Evolutionary conservation across 2,888 invertebrate genomes (phyloP).

Genomic region (Hyles lineata): DNA sequence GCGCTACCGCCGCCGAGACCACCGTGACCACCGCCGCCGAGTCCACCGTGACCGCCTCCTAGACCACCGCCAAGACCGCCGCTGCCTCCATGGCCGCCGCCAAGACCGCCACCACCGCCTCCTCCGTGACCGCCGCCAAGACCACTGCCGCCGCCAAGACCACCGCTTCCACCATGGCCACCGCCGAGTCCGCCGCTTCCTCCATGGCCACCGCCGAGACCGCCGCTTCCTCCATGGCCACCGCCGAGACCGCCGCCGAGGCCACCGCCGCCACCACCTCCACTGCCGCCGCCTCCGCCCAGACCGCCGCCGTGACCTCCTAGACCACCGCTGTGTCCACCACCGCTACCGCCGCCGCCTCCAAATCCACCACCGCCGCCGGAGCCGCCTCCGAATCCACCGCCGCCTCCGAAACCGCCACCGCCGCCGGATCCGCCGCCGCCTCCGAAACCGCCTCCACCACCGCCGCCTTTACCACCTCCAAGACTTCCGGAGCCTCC

Average conservation of each 20-base stretch:
- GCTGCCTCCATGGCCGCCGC: conserved; percentile 43
- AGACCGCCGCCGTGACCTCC: conserved; percentile 44
- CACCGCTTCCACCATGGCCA: conserved; percentile 38
- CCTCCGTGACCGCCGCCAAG: conserved; percentile 31
- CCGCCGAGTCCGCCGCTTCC: conserved; percentile 47
- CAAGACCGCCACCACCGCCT: conserved; percentile 37
- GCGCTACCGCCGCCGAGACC: conserved; percentile 41
- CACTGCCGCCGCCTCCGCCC: conserved; percentile 42
- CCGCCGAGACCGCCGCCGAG: conserved; percentile 40
- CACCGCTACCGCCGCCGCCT: conserved; percentile 36
- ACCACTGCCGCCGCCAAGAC: conserved; percentile 35
- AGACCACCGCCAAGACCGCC: conserved; percentile 45
- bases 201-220: conserved; percentile 50
- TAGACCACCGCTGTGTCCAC: conserved; percentile 39
- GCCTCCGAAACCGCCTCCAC: conserved; percentile 43
- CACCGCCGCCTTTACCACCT: conserved; percentile 42
- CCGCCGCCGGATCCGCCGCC: conserved; percentile 43
- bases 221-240: conserved; percentile 41
- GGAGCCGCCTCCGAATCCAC: conserved; percentile 42
- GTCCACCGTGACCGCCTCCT: conserved; percentile 50
- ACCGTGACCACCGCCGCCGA: conserved; percentile 44
- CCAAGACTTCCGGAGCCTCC: conserved; percentile 44
- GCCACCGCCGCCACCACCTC: conserved; percentile 40
- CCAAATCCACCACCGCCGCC: conserved; percentile 39
- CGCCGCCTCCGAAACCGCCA: conserved; percentile 55